Conservation (phyloP, 1,140 invertebrate genomes). For the Papilio machaon region DNA sequence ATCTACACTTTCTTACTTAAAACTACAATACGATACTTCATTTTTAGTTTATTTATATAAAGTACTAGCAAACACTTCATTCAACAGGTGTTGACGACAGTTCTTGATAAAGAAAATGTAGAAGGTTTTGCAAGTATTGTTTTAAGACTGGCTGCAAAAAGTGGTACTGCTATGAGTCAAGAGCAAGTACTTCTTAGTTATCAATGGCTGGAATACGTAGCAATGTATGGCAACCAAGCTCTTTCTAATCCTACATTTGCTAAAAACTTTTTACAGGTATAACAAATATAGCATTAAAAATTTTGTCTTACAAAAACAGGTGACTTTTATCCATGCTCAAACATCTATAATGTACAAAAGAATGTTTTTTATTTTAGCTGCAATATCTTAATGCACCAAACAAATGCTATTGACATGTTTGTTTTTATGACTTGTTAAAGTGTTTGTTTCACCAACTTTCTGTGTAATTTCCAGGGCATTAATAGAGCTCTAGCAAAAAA, state of each 20-base stretch:
- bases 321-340: not conserved
- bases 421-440: not conserved
- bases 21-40: too few species aligned
- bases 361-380: too few species aligned
- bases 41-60: not conserved
- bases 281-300: not conserved
- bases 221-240: slow-evolving; percentile 73
- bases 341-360: too few species aligned
- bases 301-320: not conserved
- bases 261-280: slow-evolving; percentile 69
- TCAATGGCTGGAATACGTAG: slow-evolving; percentile 73
- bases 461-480: slow-evolving; percentile 65
- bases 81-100: slow-evolving; percentile 68
- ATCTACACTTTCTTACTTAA: too few species aligned
- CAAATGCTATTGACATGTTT: too few species aligned
- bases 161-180: slow-evolving; percentile 53
- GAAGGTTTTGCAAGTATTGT: slow-evolving; percentile 75
- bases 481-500: slow-evolving; percentile 66
- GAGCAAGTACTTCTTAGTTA: slow-evolving; percentile 63
- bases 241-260: slow-evolving; percentile 62
- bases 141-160: slow-evolving; percentile 58
- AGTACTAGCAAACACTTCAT: not conserved
- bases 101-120: slow-evolving; percentile 70
- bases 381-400: too few species aligned
- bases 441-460: slow-evolving; percentile 3